Percentiles rank a stretch among this genome's conserved stretches.
phyloP scores from a whole-genome alignment of 1,140 invertebrate genomes.

The Temnothorax longispinosus region DNA sequence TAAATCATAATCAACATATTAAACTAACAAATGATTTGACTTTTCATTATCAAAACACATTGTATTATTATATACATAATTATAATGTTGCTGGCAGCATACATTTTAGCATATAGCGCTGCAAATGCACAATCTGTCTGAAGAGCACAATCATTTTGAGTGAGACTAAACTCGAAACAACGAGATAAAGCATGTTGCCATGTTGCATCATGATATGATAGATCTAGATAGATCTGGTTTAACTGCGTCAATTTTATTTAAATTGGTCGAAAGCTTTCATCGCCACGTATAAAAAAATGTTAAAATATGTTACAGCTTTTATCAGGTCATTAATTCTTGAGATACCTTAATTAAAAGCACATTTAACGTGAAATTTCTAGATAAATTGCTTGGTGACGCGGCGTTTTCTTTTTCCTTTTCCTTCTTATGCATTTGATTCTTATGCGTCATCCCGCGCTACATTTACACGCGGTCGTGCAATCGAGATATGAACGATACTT shows the following conservation, averaged over 20 bases:
- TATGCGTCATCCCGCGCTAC: neutral
- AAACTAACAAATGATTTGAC: conserved; percentile 13
- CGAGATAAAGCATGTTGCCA: neutral
- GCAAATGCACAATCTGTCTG: neutral
- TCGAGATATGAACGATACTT: neutral
- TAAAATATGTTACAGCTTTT: neutral
- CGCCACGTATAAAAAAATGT: neutral
- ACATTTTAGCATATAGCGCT: neutral
- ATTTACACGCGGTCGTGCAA: too few relatives aligned
- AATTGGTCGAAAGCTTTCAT: neutral
- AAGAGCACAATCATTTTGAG: neutral
- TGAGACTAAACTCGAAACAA: neutral
- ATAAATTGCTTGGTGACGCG: neutral
- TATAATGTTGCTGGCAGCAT: neutral
- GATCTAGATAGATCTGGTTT: neutral
- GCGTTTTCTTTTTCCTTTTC: neutral
- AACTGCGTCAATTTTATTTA: neutral
- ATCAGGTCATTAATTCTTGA: neutral
- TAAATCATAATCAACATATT: conserved; percentile 22
- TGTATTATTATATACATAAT: neutral
- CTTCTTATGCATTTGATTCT: neutral
- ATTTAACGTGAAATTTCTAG: neutral
- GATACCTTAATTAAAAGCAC: neutral
- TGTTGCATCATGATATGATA: neutral
- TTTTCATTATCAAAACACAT: neutral